Percentiles rank a stretch among this genome's conserved stretches.
Evolutionary conservation across 1,140 invertebrate genomes (phyloP).

Genomic region (Yoshiicerus persimilis): DNA sequence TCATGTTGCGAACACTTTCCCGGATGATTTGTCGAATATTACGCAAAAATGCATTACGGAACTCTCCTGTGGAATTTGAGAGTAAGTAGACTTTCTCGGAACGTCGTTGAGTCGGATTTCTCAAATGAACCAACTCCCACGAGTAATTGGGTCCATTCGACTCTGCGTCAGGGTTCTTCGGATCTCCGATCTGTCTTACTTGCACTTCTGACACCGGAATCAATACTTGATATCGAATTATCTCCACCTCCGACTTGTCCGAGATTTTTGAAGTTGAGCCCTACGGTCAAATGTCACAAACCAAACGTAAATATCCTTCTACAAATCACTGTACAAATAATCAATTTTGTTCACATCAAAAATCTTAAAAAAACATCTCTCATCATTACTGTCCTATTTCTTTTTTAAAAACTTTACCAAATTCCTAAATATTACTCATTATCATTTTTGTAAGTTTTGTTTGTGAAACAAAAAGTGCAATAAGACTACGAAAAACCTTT

Average conservation of each 20-base stretch:
- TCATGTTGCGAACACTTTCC: constrained; percentile 92
- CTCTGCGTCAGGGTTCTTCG: constrained; percentile 51
- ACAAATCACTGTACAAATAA: not conserved
- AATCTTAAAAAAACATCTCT: not conserved
- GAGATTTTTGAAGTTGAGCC: constrained; percentile 55
- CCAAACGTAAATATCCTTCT: not conserved
- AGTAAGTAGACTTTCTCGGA: constrained; percentile 96
- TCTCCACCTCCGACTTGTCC: constrained; percentile 78
- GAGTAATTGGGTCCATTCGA: constrained; percentile 56
- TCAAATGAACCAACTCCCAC: constrained; percentile 93
- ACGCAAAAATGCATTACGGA: constrained; percentile 92
- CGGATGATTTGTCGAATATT: constrained; percentile 94
- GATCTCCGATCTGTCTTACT: constrained; percentile 64
- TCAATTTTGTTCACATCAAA: not conserved
- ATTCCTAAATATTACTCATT: too few species aligned
- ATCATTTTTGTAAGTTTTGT: too few species aligned
- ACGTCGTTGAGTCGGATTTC: constrained; percentile 86
- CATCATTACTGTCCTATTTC: too few species aligned
- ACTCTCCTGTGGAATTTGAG: constrained; percentile 92
- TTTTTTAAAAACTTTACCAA: too few species aligned
- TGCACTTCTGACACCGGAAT: constrained; percentile 97
- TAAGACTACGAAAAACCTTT: too few species aligned
- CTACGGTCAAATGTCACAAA: constrained; percentile 59
- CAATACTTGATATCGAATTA: constrained; percentile 90
- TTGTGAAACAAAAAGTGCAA: too few species aligned